These are phyloP conservation scores for Heliothis subflexa DNA, from an alignment of 1,140 invertebrate genomes.

Conservation along the genomic window DNA sequence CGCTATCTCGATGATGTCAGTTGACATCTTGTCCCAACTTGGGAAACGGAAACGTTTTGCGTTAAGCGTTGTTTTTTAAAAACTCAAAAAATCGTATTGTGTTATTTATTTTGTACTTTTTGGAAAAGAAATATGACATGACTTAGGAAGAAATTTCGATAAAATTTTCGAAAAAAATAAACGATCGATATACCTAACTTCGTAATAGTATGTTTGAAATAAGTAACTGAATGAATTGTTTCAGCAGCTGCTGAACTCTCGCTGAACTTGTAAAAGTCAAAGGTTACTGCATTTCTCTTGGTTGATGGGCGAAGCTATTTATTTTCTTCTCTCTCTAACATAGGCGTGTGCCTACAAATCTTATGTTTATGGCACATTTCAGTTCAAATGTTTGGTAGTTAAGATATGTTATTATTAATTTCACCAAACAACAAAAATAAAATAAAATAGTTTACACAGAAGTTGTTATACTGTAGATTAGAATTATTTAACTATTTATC, in stretches of 20 bases:
- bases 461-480: no score
- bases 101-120: slow-evolving; percentile 40
- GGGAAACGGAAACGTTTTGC: slow-evolving; percentile 50
- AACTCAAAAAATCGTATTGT: slow-evolving; percentile 22
- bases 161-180: no score
- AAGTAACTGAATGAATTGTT: neutral
- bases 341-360: neutral
- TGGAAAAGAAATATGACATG: slow-evolving; percentile 8
- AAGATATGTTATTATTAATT: no score
- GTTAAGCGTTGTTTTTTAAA: slow-evolving; percentile 46
- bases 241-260: neutral
- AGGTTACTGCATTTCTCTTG: slow-evolving; percentile 11
- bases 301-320: neutral
- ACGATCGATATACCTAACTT: no score
- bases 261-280: slow-evolving; percentile 4
- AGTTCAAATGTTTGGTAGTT: neutral
- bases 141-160: neutral
- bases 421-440: no score
- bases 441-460: no score
- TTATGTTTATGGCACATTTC: neutral
- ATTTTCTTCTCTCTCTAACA: neutral
- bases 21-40: slow-evolving; percentile 60
- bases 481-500: no score
- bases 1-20: slow-evolving; percentile 75
- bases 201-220: neutral